phyloP scores from a whole-genome alignment of 2,888 invertebrate species.

The Thymelicus sylvestris region DNA sequence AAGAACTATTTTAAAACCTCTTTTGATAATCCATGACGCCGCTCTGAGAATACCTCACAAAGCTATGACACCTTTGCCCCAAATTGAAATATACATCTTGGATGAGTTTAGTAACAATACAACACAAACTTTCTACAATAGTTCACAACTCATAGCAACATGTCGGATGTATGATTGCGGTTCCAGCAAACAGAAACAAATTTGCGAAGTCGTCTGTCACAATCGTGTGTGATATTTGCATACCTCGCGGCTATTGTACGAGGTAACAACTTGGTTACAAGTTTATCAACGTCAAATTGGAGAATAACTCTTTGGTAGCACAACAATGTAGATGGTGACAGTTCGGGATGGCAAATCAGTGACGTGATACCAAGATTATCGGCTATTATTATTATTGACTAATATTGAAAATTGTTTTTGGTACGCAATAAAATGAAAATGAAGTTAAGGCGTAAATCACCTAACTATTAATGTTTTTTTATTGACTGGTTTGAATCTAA shows the following conservation, averaged over 20 bases:
- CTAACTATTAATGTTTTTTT: too few species aligned
- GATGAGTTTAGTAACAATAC: not conserved
- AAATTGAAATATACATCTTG: conserved; percentile 4
- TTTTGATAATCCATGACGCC: too few species aligned
- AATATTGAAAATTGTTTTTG: too few species aligned
- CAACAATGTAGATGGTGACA: not conserved
- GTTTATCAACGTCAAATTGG: conserved; percentile 4
- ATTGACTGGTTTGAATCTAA: too few species aligned
- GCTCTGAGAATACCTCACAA: too few species aligned
- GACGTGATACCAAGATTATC: too few species aligned
- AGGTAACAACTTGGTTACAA: not conserved
- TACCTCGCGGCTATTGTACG: conserved; percentile 43
- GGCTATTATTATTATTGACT: too few species aligned
- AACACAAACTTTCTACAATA: conserved; percentile 10
- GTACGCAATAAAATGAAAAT: too few species aligned
- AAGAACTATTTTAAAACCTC: too few species aligned
- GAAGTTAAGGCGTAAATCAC: too few species aligned
- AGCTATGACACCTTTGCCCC: not conserved
- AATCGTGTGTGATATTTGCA: conserved; percentile 48
- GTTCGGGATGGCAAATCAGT: too few species aligned
- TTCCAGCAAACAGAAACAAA: conserved; percentile 25
- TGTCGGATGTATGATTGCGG: conserved; percentile 15
- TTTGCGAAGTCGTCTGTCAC: conserved; percentile 30
- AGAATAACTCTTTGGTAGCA: not conserved
- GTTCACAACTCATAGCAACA: conserved; percentile 16